Percentiles rank a stretch among this genome's conserved stretches.
Evolutionary conservation across 2,888 invertebrate species (phyloP).

Genomic region (Campoplex nolae): DNA sequence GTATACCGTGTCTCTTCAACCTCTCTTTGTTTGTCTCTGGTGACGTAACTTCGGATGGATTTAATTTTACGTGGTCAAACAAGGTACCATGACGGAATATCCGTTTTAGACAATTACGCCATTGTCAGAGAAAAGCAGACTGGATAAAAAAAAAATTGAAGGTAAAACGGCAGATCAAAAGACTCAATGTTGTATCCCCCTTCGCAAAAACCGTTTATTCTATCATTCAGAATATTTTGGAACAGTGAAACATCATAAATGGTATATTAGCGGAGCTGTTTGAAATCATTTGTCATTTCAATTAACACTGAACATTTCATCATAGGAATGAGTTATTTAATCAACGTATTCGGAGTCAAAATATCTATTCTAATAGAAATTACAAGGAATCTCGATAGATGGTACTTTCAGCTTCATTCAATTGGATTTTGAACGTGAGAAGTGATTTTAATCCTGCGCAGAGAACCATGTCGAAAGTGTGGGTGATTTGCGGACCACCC

Average conservation of each 20-base stretch:
- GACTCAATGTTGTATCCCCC: neutral
- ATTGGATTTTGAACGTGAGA: neutral
- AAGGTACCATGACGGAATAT: constrained; percentile 26
- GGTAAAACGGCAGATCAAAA: neutral
- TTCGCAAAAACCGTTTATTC: too few relatives aligned
- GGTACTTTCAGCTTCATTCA: too few relatives aligned
- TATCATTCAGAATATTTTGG: too few relatives aligned
- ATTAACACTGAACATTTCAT: too few relatives aligned
- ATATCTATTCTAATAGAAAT: too few relatives aligned
- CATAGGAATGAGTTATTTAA: too few relatives aligned
- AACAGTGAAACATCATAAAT: too few relatives aligned
- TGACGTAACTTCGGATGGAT: neutral
- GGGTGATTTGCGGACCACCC: constrained; percentile 48
- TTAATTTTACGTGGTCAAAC: constrained; percentile 51
- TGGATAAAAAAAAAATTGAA: neutral
- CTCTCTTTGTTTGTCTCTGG: constrained; percentile 25
- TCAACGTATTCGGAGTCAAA: too few relatives aligned
- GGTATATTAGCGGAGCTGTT: too few relatives aligned
- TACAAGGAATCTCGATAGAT: too few relatives aligned
- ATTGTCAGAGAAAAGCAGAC: neutral
- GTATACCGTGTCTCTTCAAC: constrained; percentile 8
- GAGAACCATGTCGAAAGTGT: constrained; percentile 28
- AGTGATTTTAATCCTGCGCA: constrained; percentile 7
- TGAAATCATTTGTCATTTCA: too few relatives aligned
- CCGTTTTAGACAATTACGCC: neutral